Conservation (phyloP, 2,797 vertebrate genomes). For the Ctenosaura bakeri region DNA sequence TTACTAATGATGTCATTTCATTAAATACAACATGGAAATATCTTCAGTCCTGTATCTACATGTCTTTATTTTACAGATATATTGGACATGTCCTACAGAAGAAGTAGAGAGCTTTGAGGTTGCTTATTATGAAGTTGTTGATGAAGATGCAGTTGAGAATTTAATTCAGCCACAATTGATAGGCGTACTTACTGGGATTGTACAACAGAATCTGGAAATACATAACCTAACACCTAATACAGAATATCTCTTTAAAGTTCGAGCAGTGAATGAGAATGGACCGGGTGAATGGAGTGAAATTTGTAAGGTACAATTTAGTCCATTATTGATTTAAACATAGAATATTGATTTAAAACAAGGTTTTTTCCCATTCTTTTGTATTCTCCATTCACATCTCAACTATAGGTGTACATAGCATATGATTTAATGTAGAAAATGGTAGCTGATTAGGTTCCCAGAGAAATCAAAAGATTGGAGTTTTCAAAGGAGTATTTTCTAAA, state of each 20-base stretch:
- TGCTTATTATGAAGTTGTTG: constrained; percentile 74
- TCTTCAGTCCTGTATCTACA: neutral
- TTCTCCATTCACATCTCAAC: neutral
- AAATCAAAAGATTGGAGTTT: neutral
- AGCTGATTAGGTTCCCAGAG: neutral
- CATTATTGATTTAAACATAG: neutral
- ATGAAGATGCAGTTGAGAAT: constrained; percentile 54
- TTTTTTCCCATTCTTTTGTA: neutral
- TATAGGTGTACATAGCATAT: neutral
- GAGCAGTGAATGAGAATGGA: constrained; percentile 71
- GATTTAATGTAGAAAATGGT: neutral
- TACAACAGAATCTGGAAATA: constrained; percentile 75
- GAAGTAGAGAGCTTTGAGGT: constrained; percentile 74
- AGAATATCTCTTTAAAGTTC: constrained; percentile 76
- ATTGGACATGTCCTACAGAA: constrained; percentile 77
- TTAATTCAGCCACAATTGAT: constrained; percentile 65
- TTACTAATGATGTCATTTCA: neutral
- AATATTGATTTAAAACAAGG: neutral
- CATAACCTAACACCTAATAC: constrained; percentile 74
- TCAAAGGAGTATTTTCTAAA: neutral
- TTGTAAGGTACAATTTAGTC: constrained; percentile 72
- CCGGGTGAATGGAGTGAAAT: constrained; percentile 74
- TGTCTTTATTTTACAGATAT: constrained; percentile 67
- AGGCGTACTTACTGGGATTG: constrained; percentile 72
- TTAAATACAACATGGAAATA: constrained; percentile 6